A percentile compares a stretch with the other conserved stretches of the same genome.
phyloP scores from a whole-genome alignment of 2,113 vertebrate genomes.

The Atractosteus spatula region DNA sequence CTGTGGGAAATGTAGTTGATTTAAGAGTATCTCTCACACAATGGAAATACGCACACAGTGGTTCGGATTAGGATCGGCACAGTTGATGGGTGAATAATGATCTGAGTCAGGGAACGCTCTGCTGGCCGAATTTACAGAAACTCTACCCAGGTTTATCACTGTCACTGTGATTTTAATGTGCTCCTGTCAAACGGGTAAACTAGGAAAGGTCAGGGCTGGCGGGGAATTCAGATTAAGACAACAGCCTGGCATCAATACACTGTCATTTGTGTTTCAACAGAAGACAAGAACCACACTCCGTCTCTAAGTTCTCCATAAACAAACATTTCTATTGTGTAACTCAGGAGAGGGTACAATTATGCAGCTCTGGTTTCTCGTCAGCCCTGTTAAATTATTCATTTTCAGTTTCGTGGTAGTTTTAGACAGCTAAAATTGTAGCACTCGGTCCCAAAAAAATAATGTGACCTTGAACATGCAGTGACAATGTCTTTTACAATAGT shows the following conservation, averaged over 20 bases:
- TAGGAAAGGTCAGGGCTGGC: constrained; percentile 17
- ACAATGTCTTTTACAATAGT: too few relatives aligned
- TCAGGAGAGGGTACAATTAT: neutral
- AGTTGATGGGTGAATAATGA: too few relatives aligned
- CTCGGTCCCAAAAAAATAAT: too few relatives aligned
- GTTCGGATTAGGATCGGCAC: too few relatives aligned
- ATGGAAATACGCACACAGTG: too few relatives aligned
- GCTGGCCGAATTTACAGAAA: neutral
- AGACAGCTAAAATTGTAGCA: neutral
- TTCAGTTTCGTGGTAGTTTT: constrained; percentile 3
- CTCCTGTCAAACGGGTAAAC: neutral
- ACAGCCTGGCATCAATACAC: constrained; percentile 13
- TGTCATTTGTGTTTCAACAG: neutral
- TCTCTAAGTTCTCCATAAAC: neutral
- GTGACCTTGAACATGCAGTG: too few relatives aligned
- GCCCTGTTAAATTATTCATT: constrained; percentile 19
- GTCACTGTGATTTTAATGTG: neutral
- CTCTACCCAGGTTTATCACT: too few relatives aligned
- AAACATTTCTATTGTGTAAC: constrained; percentile 8
- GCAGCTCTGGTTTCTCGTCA: too few relatives aligned
- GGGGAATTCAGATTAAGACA: constrained; percentile 10
- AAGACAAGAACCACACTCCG: neutral
- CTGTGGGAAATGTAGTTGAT: too few relatives aligned
- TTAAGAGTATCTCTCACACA: too few relatives aligned
- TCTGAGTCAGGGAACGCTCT: too few relatives aligned